Evolutionary conservation across 1,140 invertebrate species (phyloP).

Genomic region (Penaeus indicus): DNA sequence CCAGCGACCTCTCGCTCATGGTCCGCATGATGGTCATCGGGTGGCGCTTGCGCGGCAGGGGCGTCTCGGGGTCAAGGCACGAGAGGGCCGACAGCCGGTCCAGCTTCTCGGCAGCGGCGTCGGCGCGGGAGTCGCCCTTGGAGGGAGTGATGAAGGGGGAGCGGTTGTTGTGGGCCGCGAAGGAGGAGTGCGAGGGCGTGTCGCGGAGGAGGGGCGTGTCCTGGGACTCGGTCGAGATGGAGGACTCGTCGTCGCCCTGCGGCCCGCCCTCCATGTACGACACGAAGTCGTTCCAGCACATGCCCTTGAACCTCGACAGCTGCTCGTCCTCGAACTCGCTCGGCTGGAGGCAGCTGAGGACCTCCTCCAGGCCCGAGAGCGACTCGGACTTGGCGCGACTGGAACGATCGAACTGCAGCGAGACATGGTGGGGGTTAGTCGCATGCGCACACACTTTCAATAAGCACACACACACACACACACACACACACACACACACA

Average conservation of each 20-base stretch:
- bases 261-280: constrained; percentile 66
- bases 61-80: constrained; percentile 52
- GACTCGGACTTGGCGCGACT: constrained; percentile 74
- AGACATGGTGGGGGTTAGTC: background rate
- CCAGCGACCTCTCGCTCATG: constrained; percentile 67
- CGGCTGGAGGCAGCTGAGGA: constrained; percentile 73
- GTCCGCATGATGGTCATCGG: constrained; percentile 66
- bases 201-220: constrained; percentile 41
- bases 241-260: constrained; percentile 40
- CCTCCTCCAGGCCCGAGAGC: constrained; percentile 74
- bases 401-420: constrained; percentile 74
- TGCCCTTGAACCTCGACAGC: constrained; percentile 74
- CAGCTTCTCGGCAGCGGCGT: constrained; percentile 37
- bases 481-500: background rate
- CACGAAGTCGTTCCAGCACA: constrained; percentile 72
- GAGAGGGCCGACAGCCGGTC: constrained; percentile 47
- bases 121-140: background rate
- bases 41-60: constrained; percentile 61
- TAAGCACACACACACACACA: constrained; percentile 11
- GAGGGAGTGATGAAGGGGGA: constrained; percentile 43
- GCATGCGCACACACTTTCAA: background rate
- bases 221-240: constrained; percentile 1
- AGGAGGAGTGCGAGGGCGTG: constrained; percentile 12
- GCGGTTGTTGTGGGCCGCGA: constrained; percentile 46
- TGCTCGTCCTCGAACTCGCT: constrained; percentile 77